Percentiles rank a stretch among this genome's conserved stretches.
phyloP scores from a whole-genome alignment of 2,888 invertebrate genomes.

The Plagiodera versicolora region DNA sequence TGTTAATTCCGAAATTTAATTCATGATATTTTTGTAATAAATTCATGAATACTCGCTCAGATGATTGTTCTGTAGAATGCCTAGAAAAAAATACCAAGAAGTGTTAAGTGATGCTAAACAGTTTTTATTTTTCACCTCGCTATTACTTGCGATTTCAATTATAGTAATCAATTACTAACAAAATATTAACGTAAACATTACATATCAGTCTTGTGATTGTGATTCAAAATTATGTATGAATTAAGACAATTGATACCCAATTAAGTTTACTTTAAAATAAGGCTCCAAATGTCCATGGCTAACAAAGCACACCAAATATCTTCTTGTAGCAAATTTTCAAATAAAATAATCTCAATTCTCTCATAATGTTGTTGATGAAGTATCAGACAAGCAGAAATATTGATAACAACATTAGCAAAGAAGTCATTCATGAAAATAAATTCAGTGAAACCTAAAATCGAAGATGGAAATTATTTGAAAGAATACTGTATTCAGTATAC shows the following conservation, averaged over 20 bases:
- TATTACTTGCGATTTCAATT: neutral
- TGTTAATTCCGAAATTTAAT: slow-evolving; percentile 33
- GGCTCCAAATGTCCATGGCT: slow-evolving; percentile 43
- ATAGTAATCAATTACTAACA: neutral
- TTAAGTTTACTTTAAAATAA: slow-evolving; percentile 40
- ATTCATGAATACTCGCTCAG: slow-evolving; percentile 21
- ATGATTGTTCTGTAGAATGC: slow-evolving; percentile 22
- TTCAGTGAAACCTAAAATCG: slow-evolving; percentile 28
- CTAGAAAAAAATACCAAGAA: slow-evolving; percentile 22
- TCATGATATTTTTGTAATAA: slow-evolving; percentile 28
- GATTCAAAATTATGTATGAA: neutral
- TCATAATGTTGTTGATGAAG: slow-evolving; percentile 30
- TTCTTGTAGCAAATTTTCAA: slow-evolving; percentile 38
- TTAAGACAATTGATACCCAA: no score
- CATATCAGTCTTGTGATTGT: neutral
- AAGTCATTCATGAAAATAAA: slow-evolving; percentile 21
- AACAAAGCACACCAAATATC: slow-evolving; percentile 41
- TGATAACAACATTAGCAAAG: slow-evolving; percentile 36
- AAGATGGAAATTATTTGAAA: neutral
- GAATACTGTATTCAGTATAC: slow-evolving; percentile 4
- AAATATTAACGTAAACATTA: neutral
- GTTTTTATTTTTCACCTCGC: neutral
- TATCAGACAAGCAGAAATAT: slow-evolving; percentile 34
- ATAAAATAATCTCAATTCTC: slow-evolving; percentile 36
- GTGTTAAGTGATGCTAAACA: neutral